Evolutionary conservation across 2,888 invertebrate genomes (phyloP), one percentile per base, ranked within the genome.

Genomic region (Piscicola geometra): DNA sequence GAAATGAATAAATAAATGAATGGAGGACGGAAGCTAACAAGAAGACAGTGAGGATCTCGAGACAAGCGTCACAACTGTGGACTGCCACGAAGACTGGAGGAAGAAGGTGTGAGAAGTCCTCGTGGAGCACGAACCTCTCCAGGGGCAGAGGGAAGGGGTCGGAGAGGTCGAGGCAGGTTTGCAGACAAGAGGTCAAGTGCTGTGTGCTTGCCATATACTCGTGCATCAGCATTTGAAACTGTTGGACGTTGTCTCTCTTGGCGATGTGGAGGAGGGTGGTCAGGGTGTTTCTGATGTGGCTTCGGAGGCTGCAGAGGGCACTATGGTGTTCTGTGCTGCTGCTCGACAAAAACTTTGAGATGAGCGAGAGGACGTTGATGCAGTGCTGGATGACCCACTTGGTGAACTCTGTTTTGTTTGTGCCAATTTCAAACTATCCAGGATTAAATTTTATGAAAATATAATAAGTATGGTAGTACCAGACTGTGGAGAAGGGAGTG

Each of bases 41-140:
- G n/a, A 56, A 28, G 41, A 64, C 3, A 1, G 33, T 35, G 25
- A 64, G 35, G 15, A 73, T 32, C 21, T 73, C 33, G n/a, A 64
- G 60, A 60, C 73, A 73, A 21, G 73, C 18, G 52, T 73, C 73
- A 1, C 41, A 71, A 32, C 41, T 52, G 28, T 47, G 21, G 52
- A 71, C 47, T 25, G n/a, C 21, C 21, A 56, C n/a, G n/a, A 18
- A 56, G 5, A 56, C 60, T 18, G 21, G n/a, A 56, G 60, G n/a
- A 9, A 56, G n/a, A 21, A 5, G 9, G 2, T 67, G n/a, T 30
- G 33, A 32, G 33, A 25, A 32, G 28, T 30, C 21, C 33, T 15
- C 9, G 28, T 32, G n/a, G 33, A 15, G 15, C 3, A 3, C 3
- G 68, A 67, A 67, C 12, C 2, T 3, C 3, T 35, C 33, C 9